Conservation (phyloP, 2,797 vertebrate genomes). For the Lagorchestes hirsutus region DNA sequence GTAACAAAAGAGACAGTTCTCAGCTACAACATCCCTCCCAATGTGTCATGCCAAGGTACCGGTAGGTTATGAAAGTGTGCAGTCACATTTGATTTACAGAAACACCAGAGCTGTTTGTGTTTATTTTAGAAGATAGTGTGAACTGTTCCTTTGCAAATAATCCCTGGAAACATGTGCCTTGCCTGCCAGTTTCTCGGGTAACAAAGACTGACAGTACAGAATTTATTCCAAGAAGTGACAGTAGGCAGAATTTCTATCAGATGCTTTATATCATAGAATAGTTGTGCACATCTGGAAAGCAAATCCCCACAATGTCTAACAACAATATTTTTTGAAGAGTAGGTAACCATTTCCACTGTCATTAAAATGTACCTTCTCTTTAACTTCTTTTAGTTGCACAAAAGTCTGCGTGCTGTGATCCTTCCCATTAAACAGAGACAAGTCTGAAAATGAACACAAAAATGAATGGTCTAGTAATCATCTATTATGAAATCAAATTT, state of each 20-base stretch:
- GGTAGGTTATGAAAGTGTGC: background rate
- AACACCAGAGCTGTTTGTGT: background rate
- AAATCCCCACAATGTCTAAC: background rate
- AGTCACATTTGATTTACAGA: background rate
- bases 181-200: constrained; percentile 1
- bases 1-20: constrained; percentile 21
- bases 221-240: constrained; percentile 11
- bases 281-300: constrained; percentile 18
- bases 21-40: background rate
- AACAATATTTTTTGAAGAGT: background rate
- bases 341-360: background rate
- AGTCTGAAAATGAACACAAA: constrained; percentile 7
- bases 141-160: constrained; percentile 15
- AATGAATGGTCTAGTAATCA: background rate
- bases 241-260: background rate
- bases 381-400: background rate
- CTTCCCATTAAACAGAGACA: constrained; percentile 1
- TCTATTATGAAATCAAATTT: background rate
- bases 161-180: constrained; percentile 36
- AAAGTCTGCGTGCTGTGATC: background rate
- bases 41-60: background rate
- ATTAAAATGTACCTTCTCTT: background rate
- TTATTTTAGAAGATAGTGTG: constrained; percentile 22
- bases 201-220: background rate
- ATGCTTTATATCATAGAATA: constrained; percentile 9